These are phyloP conservation scores for Drosophila orena DNA, from an alignment of 1,140 invertebrate genomes.

Conservation along the genomic window DNA sequence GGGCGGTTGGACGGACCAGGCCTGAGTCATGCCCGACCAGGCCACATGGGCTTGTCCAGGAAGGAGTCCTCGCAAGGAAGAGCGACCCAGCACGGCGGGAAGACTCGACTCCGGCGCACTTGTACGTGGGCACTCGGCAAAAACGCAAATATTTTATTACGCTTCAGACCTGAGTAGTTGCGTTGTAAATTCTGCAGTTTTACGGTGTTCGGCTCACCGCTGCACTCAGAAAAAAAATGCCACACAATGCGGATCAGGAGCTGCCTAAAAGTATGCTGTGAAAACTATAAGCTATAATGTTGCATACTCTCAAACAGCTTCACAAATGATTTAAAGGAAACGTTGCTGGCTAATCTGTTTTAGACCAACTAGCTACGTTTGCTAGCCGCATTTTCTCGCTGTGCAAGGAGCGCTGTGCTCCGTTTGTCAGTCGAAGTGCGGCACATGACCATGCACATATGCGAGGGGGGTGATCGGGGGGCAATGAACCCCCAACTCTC, in stretches of 20 bases:
- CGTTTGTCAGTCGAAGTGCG: slow-evolving; percentile 9
- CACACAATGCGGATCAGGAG: not conserved
- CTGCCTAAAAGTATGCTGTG: not conserved
- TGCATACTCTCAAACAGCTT: not conserved
- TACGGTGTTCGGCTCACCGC: slow-evolving; percentile 68
- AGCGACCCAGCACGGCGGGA: slow-evolving; percentile 23
- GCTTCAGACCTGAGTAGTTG: slow-evolving; percentile 83
- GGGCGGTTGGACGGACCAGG: too few species aligned
- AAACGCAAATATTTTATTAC: slow-evolving; percentile 84
- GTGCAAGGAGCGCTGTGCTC: not conserved
- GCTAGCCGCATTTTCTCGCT: not conserved
- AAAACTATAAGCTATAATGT: not conserved
- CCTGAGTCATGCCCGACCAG: slow-evolving; percentile 65
- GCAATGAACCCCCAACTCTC: not conserved
- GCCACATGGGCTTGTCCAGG: slow-evolving; percentile 61
- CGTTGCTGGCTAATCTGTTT: too few species aligned
- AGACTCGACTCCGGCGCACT: slow-evolving; percentile 21
- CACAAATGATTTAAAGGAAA: too few species aligned
- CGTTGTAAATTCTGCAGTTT: slow-evolving; percentile 83
- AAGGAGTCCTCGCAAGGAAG: slow-evolving; percentile 31
- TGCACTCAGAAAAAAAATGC: not conserved
- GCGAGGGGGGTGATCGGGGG: too few species aligned
- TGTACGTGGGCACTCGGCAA: slow-evolving; percentile 66
- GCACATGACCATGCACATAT: slow-evolving; percentile 31
- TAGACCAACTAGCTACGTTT: too few species aligned